phyloP scores from a whole-genome alignment of 64 coral and sea anemone genomes.

The Acropora yongei region DNA sequence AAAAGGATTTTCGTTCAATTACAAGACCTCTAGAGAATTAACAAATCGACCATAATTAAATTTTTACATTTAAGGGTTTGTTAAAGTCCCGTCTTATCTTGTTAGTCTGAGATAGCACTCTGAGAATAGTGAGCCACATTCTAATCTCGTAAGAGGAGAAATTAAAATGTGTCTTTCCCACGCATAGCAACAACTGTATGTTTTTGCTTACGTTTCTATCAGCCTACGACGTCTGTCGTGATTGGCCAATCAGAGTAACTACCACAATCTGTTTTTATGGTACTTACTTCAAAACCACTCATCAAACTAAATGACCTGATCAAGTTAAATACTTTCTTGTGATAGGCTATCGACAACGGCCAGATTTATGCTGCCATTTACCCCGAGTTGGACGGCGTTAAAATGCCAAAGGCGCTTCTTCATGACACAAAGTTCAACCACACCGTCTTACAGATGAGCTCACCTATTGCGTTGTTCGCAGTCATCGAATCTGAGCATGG shows the following conservation, averaged over 20 bases:
- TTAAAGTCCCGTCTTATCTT: neutral
- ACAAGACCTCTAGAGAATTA: too few species aligned
- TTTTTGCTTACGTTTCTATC: neutral
- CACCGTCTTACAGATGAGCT: slow-evolving; percentile 84
- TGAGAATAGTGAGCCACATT: too few species aligned
- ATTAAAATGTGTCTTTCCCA: too few species aligned
- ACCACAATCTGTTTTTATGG: too few species aligned
- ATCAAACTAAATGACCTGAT: neutral
- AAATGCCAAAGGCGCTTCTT: slow-evolving; percentile 65
- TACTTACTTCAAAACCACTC: too few species aligned
- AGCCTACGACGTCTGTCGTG: too few species aligned
- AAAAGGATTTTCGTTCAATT: too few species aligned
- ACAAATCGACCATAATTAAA: too few species aligned
- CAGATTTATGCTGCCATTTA: slow-evolving; percentile 78
- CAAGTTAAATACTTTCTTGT: neutral
- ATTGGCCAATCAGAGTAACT: too few species aligned
- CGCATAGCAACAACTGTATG: neutral
- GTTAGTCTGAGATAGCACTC: too few species aligned
- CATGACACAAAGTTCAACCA: slow-evolving; percentile 73
- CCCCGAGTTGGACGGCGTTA: slow-evolving; percentile 84
- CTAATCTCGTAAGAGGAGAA: too few species aligned
- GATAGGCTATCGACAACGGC: slow-evolving; percentile 81
- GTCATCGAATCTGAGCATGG: slow-evolving; percentile 71
- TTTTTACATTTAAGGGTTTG: too few species aligned
- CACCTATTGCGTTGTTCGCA: slow-evolving; percentile 86